Evolutionary conservation across 2,888 invertebrate species (phyloP).

Genomic region (Melinaea marsaeus): DNA sequence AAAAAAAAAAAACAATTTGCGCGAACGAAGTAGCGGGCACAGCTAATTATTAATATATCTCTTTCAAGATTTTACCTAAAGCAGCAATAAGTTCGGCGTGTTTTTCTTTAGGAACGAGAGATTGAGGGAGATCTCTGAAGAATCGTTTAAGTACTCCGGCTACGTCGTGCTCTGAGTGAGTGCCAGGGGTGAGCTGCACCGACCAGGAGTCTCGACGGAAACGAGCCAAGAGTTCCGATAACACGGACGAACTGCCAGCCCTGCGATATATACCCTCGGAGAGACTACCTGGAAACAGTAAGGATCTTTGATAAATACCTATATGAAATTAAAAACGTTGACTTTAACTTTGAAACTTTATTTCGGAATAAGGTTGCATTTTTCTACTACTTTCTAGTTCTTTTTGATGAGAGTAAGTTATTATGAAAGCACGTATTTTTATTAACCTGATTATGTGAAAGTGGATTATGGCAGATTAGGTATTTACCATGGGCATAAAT

Average conservation of each 20-base stretch:
- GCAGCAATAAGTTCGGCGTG: constrained; percentile 83
- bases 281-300: constrained; percentile 80
- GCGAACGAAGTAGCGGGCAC: too few relatives aligned
- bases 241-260: constrained; percentile 86
- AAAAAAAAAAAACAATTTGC: too few relatives aligned
- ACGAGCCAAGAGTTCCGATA: constrained; percentile 83
- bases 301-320: too few relatives aligned
- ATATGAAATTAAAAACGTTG: too few relatives aligned
- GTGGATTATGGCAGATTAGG: neutral
- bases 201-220: constrained; percentile 91
- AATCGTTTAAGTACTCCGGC: constrained; percentile 92
- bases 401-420: too few relatives aligned
- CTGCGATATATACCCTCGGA: constrained; percentile 93
- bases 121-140: constrained; percentile 91
- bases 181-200: constrained; percentile 86
- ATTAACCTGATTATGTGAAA: neutral
- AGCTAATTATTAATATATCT: too few relatives aligned
- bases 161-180: constrained; percentile 91
- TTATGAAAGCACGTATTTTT: too few relatives aligned
- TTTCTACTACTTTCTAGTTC: too few relatives aligned
- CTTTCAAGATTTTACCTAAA: constrained; percentile 77
- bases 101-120: constrained; percentile 85
- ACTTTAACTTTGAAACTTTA: too few relatives aligned
- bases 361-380: too few relatives aligned
- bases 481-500: constrained; percentile 89